Conservation (phyloP, 2,797 vertebrate species). For the Lithobates sylvaticus region DNA sequence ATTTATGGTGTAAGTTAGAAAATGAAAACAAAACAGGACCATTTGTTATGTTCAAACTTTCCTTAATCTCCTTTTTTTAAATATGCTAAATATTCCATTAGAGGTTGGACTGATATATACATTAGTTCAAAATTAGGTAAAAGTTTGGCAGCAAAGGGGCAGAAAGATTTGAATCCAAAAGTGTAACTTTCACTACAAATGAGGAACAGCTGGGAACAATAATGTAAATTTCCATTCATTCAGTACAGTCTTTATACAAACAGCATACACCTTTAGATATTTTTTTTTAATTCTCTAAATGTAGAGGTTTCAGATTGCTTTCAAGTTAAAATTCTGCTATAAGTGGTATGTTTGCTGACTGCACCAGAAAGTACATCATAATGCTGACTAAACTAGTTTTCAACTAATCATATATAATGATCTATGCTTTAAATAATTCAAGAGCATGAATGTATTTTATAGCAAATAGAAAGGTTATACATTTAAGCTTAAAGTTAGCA, state of each 20-base stretch:
- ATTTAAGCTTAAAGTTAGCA: conserved; percentile 15
- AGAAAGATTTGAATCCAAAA: not conserved
- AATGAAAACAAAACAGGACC: not conserved
- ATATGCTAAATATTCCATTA: not conserved
- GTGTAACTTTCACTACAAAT: not conserved
- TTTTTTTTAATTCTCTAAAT: conserved; percentile 14
- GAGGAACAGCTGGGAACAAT: too few relatives aligned
- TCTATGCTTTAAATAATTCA: conserved; percentile 49
- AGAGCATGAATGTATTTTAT: conserved; percentile 13
- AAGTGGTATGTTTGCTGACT: conserved; percentile 51
- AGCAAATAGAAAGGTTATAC: conserved; percentile 32
- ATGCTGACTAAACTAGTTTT: conserved; percentile 41
- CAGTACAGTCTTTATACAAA: not conserved
- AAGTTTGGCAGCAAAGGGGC: not conserved
- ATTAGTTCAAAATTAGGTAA: not conserved
- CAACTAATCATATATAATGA: conserved; percentile 47
- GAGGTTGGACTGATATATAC: not conserved
- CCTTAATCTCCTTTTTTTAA: not conserved
- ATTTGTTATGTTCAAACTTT: not conserved
- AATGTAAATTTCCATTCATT: not conserved
- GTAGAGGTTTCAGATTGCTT: conserved; percentile 14
- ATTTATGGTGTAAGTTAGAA: not conserved
- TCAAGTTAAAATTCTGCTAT: conserved; percentile 18
- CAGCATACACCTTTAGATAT: conserved; percentile 7
- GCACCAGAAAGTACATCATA: conserved; percentile 29